phyloP scores from a whole-genome alignment of 2,113 vertebrate genomes.

The Ptychochromis oligacanthus region DNA sequence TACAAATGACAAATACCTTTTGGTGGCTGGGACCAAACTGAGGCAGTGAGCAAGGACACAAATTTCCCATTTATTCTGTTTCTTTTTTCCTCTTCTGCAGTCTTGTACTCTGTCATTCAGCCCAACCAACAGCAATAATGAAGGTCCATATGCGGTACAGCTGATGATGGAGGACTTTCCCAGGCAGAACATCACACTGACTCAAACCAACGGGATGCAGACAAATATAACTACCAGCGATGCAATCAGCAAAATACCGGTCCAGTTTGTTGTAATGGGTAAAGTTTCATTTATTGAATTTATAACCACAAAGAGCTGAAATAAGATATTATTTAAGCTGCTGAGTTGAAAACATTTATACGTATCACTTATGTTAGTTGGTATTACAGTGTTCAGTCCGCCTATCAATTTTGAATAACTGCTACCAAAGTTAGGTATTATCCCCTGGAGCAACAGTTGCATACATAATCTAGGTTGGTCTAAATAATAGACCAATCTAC shows the following conservation, averaged over 20 bases:
- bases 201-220: background rate
- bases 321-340: too few relatives aligned
- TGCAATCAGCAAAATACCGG: slow-evolving; percentile 48
- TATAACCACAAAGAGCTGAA: background rate
- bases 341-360: background rate
- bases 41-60: too few relatives aligned
- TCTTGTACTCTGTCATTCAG: slow-evolving; percentile 37
- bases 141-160: slow-evolving; percentile 22
- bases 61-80: too few relatives aligned
- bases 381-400: background rate
- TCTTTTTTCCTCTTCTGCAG: slow-evolving; percentile 5
- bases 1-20: too few relatives aligned
- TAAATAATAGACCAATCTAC: background rate
- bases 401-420: background rate
- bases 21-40: too few relatives aligned
- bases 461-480: background rate
- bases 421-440: background rate
- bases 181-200: slow-evolving; percentile 21
- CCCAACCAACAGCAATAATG: background rate
- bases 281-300: background rate
- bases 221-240: background rate
- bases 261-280: slow-evolving; percentile 60
- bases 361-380: background rate
- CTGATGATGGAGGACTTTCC: slow-evolving; percentile 69
- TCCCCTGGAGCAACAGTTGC: background rate